Evolutionary conservation across 2,113 vertebrate species (phyloP), one percentile per base, ranked within the genome.

Genomic region (Triplophysa rosa): DNA sequence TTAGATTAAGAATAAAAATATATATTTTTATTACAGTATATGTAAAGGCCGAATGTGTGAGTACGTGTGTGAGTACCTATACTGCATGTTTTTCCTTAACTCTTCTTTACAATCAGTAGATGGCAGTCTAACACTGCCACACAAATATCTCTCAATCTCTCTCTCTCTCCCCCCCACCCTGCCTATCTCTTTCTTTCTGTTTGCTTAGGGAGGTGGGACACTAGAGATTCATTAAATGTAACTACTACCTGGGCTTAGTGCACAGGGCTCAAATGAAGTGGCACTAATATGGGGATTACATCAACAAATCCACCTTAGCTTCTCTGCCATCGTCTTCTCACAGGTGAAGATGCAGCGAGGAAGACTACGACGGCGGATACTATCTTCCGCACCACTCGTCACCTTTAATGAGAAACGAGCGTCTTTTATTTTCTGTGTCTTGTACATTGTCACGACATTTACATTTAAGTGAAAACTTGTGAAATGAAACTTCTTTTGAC

Each of bases 281-380:
- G 87, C 90, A 91, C 89, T 93, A 92, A 92, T 93, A 92, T 90
- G 90, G 86, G 91, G 91, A 92, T 93, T 93, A 93, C 90, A 89
- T 90, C 83, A 77, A 88, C 87, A 91, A 92, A 93, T 90, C 90
- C 88, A 91, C 91, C 90, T 91, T 85, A 90, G 91, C 87, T 89
- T 84, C 86, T 87, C 73, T 10, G 61, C 29, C 61, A 79, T 76
- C 70, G 29, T 74, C 21, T 63, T n/a, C 70, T 42, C 23, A 49
- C 40, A 61, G 56, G 17, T 1, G 9, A 40, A 33, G n/a, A 54
- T 49, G 37, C 40, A 37, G 69, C 52, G 6, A 71, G 16, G 68
- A 56, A 10, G 5, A 52, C 23, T 4, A 9, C 52, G 10, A 29
- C 17, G 7, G 4, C 10, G 26, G 13, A 42, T 24, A 42, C 26